Evolutionary conservation across 2,797 vertebrate species (phyloP), one percentile per base, ranked within the genome.

Genomic region (Enteromius fasciolatus): DNA sequence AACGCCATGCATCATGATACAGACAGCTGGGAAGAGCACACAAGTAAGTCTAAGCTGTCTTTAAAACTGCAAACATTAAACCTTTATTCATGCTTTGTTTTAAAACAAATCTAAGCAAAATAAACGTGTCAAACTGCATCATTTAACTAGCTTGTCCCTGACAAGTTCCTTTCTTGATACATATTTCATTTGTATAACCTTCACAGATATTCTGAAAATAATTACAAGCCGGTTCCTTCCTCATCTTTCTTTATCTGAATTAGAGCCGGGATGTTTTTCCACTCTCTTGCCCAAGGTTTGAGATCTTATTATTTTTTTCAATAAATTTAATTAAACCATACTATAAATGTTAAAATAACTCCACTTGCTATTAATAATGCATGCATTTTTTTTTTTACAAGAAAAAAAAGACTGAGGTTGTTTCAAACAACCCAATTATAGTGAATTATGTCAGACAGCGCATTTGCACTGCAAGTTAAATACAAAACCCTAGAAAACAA

Each of bases 181-280:
- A 2, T 61, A 17, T 14, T 54, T 33, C 15, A 41, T 12, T 17
- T 70, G 23, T 54, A 4, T 50, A 11, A 17, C 79, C 7, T 80
- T 90, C 86, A 31, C 89, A 99, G 98, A 95, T 91, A 90, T 98
- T 85, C 89, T 99, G 87, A 97, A 94, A 92, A 92, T 96, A 80
- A 94, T 98, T 75, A 95, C 94, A 70, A 95, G 96, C 86, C 94
- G 94, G 95, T 97, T 99, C 93, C 93, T 99, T 74, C 97, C 98
- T 25, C 97, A 98, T 85, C 93, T 99, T 78, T 91, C 89, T 86
- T 87, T 96, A 18, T 84, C 93, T 87, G 94, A 97, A 44, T 64
- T 98, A 81, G 97, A 99, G 85, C 87, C 92, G 25, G 90, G 90
- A 23, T 97, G 97, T 88, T 97, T 98, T 89, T 96, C 96, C 15